A percentile compares a stretch with the other conserved stretches of the same genome.
phyloP scores from a whole-genome alignment of 1,140 invertebrate species.

The Monochamus saltuarius region DNA sequence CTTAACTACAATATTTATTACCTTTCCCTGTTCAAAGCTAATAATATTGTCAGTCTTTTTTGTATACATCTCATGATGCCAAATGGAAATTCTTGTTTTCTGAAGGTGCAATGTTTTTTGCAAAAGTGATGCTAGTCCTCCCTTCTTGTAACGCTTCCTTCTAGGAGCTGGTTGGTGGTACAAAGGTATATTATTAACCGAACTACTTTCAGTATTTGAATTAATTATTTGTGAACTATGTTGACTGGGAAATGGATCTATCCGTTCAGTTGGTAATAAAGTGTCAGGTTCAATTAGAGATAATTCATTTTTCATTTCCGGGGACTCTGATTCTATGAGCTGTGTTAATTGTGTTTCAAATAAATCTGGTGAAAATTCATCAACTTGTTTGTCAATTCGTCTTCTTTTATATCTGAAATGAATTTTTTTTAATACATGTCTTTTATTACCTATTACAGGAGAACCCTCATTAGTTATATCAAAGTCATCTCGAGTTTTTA shows the following conservation, averaged over 20 bases:
- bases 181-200: not conserved
- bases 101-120: constrained; percentile 27
- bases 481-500: not conserved
- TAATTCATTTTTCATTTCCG: not conserved
- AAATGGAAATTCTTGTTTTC: constrained; percentile 24
- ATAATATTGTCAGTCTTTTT: constrained; percentile 21
- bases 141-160: constrained; percentile 29
- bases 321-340: constrained; percentile 16
- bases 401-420: constrained; percentile 13
- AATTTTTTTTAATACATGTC: constrained; percentile 18
- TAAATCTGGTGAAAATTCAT: constrained; percentile 3
- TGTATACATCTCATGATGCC: constrained; percentile 33
- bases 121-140: constrained; percentile 26
- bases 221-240: constrained; percentile 15
- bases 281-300: not conserved
- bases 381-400: constrained; percentile 1
- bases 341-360: not conserved
- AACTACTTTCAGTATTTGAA: constrained; percentile 4
- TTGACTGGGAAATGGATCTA: constrained; percentile 21
- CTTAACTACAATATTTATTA: constrained; percentile 8
- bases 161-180: constrained; percentile 14
- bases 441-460: constrained; percentile 20
- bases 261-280: constrained; percentile 5
- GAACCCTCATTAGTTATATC: constrained; percentile 16
- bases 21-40: not conserved